Conservation (phyloP, 2,113 vertebrate genomes). For the Rattus rattus region DNA sequence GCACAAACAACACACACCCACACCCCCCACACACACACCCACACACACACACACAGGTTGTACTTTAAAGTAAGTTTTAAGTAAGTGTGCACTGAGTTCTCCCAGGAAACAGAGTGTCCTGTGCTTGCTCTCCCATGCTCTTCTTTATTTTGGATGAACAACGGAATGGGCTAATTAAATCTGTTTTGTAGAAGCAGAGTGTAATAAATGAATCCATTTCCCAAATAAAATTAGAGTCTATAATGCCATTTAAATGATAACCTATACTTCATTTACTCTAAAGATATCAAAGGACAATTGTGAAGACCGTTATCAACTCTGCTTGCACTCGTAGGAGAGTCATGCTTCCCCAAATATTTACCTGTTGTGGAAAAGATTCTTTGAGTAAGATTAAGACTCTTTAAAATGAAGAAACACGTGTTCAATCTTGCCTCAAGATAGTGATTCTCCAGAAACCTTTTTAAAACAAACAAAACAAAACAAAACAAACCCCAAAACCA, state of each 20-base stretch:
- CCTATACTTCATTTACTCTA: slow-evolving; percentile 36
- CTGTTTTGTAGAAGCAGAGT: neutral
- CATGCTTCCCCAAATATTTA: slow-evolving; percentile 25
- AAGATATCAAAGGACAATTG: slow-evolving; percentile 5
- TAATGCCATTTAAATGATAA: neutral
- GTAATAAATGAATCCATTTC: neutral
- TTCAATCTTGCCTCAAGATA: slow-evolving; percentile 20
- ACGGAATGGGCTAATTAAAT: neutral
- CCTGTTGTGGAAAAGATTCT: neutral
- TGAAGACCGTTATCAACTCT: neutral
- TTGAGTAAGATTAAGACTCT: neutral
- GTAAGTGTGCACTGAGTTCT: neutral
- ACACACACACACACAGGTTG: neutral
- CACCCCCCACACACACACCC: neutral
- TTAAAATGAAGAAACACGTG: slow-evolving; percentile 48
- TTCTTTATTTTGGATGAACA: neutral
- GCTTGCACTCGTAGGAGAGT: slow-evolving; percentile 3
- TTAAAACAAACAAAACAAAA: neutral
- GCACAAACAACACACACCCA: neutral
- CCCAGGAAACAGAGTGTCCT: neutral
- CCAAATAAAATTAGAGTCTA: neutral
- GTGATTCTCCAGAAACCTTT: slow-evolving; percentile 30
- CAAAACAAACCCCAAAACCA: too few species aligned
- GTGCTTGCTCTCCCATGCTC: neutral
- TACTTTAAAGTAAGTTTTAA: neutral